Percentiles rank a stretch among this genome's conserved stretches.
These are phyloP conservation scores for Threskiornis aethiopicus DNA, from an alignment of 2,797 vertebrate genomes.

Conservation along the genomic window DNA sequence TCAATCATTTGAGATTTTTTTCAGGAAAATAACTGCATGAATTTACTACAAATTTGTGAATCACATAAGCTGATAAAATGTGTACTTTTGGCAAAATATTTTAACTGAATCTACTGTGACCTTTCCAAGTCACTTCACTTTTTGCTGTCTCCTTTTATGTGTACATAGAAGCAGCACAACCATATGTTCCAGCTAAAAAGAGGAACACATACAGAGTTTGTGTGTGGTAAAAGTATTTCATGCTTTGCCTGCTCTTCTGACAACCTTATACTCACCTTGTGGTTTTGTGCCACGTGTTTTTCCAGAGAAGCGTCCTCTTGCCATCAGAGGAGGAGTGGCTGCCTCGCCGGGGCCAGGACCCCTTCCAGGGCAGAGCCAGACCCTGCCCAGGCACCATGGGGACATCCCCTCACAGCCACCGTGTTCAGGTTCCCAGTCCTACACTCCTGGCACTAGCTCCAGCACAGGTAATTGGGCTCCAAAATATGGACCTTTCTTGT, in stretches of 20 bases:
- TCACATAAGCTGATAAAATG: background rate
- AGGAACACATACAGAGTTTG: background rate
- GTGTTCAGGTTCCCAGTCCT: background rate
- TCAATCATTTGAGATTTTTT: background rate
- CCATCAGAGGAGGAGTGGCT: background rate
- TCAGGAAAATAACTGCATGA: background rate
- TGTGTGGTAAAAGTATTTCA: background rate
- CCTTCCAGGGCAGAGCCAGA: rapidly evolving
- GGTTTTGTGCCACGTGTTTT: background rate
- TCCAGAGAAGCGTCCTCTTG: background rate
- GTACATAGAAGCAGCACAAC: background rate
- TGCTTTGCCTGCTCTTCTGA: background rate
- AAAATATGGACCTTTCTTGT: background rate
- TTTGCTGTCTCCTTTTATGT: background rate
- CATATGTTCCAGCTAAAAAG: background rate
- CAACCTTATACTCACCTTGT: background rate
- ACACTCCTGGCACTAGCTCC: background rate
- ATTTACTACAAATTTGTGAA: background rate
- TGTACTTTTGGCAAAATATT: background rate
- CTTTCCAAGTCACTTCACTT: background rate
- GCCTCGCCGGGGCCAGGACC: rapidly evolving
- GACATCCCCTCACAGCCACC: background rate
- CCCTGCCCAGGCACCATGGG: rapidly evolving
- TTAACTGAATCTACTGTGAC: background rate
- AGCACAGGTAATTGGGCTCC: background rate